Evolutionary conservation across 1,140 invertebrate genomes (phyloP).

Genomic region (Microvelia longipes): DNA sequence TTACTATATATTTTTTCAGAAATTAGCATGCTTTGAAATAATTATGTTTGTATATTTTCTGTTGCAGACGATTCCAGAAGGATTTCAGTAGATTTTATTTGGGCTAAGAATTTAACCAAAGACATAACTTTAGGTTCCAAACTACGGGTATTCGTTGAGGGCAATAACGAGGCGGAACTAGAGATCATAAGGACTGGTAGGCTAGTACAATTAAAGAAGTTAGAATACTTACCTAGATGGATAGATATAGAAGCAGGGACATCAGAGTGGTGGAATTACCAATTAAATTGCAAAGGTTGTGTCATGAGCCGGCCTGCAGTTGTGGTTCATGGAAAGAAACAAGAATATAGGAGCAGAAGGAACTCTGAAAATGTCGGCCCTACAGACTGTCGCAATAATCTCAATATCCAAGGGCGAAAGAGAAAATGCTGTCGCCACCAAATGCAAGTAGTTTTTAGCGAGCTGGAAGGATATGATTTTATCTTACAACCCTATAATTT

Average conservation of each 20-base stretch:
- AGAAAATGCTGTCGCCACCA: slow-evolving; percentile 45
- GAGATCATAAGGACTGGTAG: neutral
- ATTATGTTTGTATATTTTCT: too few species aligned
- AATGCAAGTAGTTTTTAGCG: slow-evolving; percentile 46
- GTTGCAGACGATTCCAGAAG: neutral
- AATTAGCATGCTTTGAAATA: too few species aligned
- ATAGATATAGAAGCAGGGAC: neutral
- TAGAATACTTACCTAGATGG: neutral
- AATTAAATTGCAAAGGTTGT: neutral
- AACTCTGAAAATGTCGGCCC: slow-evolving; percentile 4
- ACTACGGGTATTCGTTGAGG: neutral
- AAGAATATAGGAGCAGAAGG: neutral
- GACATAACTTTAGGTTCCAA: neutral
- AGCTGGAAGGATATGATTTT: slow-evolving; percentile 50
- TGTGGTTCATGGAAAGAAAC: neutral
- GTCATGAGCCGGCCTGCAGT: neutral
- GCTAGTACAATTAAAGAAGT: neutral
- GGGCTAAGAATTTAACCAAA: neutral
- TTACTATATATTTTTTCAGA: too few species aligned
- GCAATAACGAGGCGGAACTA: neutral
- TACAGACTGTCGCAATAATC: neutral
- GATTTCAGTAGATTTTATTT: neutral
- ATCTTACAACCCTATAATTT: slow-evolving; percentile 53
- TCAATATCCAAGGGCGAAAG: neutral
- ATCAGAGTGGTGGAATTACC: neutral